phyloP scores from a whole-genome alignment of 2,888 invertebrate species.

The Rotaria socialis region DNA sequence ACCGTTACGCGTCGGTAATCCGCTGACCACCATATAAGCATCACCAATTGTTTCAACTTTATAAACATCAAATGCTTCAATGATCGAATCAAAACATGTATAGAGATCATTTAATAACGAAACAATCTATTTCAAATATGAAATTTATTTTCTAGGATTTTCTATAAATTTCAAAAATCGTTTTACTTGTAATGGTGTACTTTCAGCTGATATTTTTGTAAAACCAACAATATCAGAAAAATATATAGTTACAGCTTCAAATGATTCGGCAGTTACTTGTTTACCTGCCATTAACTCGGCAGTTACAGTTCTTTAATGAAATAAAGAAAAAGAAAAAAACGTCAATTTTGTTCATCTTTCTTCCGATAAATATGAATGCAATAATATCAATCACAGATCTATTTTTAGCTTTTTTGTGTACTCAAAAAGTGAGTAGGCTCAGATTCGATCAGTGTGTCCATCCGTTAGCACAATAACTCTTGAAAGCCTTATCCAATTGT shows the following conservation, averaged over 20 bases:
- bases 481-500: too few relatives aligned
- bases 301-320: conserved; percentile 70
- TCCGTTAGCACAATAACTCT: too few relatives aligned
- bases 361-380: neutral
- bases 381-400: too few relatives aligned
- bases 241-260: conserved; percentile 85
- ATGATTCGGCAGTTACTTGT: conserved; percentile 82
- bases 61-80: conserved; percentile 72
- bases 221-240: conserved; percentile 91
- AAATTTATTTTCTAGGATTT: neutral
- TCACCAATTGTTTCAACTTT: conserved; percentile 59
- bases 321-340: neutral
- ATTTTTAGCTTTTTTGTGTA: too few relatives aligned
- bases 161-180: neutral
- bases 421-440: too few relatives aligned
- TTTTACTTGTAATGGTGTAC: conserved; percentile 65
- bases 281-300: conserved; percentile 83
- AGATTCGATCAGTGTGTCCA: too few relatives aligned
- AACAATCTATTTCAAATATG: conserved; percentile 68
- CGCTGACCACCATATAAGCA: conserved; percentile 65
- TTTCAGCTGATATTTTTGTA: conserved; percentile 84
- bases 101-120: conserved; percentile 93
- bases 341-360: conserved; percentile 39
- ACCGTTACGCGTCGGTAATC: conserved; percentile 79
- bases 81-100: conserved; percentile 91